Base-by-base conservation (phyloP, 1,140 invertebrate genomes). In the Nasonia giraulti region DNA sequence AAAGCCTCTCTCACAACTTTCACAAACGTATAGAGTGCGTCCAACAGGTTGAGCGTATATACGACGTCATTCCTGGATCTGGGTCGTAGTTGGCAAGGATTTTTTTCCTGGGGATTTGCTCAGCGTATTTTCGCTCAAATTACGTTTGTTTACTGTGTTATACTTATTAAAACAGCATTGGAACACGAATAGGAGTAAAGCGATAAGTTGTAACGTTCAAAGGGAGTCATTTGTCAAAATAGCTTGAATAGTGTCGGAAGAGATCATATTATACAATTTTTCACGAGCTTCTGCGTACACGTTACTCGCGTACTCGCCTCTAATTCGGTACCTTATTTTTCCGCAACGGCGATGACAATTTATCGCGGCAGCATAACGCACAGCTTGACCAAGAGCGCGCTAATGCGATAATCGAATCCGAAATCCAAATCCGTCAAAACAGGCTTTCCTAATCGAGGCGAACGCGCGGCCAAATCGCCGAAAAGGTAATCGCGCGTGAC, bases 401-500 rank as follows among this genome's bases (percentile, higher is more conserved):
- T 62, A n/a, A 62, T 62, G 20, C 55, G 17, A n/a, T n/a, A n/a
- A 62, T 62, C 20, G 20, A n/a, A 62, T 62, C 20, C 55, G 55
- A 62, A 62, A 62, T 62, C 55, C 17, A 62, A 62, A 62, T 62
- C 17, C 55, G 55, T 20, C 55, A 62, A n/a, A 62, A 62, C 55
- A 62, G 55, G 20, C 20, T 62, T 62, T 62, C 23, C 12, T 44
- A 75, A 75, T 75, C 20, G 73, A n/a, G 73, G 12, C 37, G 4
- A 37, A 40, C 27, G 27, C 37, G 17, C 73, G 73, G 73, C 17
- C 2, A 31, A 37, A 75, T n/a, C 7, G 31, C 37, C 47, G 55
- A 66, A 55, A 79, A 44, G 33, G 66, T 44, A 80, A 47, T 80
- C 40, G 66, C 10, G 62, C 79, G 37, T 71, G 66, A 80, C 55